phyloP scores from a whole-genome alignment of 2,888 invertebrate species.

The Choreutis nemorana region DNA sequence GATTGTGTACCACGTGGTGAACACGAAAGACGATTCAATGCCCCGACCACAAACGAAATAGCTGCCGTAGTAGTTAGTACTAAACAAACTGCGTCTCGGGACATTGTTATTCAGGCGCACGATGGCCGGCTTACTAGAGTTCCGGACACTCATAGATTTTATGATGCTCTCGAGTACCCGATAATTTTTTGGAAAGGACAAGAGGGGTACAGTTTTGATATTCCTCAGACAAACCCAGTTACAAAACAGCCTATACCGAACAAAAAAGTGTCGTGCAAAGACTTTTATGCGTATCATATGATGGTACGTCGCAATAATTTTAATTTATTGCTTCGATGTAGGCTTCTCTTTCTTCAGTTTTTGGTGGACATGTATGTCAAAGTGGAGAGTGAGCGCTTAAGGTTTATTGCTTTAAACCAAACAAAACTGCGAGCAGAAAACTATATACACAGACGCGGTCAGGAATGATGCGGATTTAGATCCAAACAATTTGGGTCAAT shows the following conservation, averaged over 20 bases:
- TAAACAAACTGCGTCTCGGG: constrained; percentile 14
- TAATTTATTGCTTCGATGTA: constrained; percentile 16
- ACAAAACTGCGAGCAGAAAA: constrained; percentile 14
- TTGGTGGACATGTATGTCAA: constrained; percentile 13
- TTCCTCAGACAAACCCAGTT: too few relatives aligned
- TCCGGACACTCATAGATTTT: too few relatives aligned
- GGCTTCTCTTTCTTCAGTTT: constrained; percentile 13
- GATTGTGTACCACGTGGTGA: constrained; percentile 18
- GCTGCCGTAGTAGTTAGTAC: constrained; percentile 18
- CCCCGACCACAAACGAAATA: constrained; percentile 17
- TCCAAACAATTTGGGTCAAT: too few relatives aligned
- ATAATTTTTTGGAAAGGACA: too few relatives aligned
- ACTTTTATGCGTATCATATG: constrained; percentile 15
- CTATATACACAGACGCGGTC: constrained; percentile 15
- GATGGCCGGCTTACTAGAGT: constrained; percentile 14
- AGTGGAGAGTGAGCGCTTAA: constrained; percentile 15
- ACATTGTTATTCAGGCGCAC: constrained; percentile 19
- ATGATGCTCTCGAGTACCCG: constrained; percentile 1
- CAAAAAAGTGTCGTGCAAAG: constrained; percentile 12
- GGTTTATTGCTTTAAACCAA: constrained; percentile 14
- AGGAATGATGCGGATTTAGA: constrained; percentile 1
- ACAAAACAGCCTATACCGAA: too few relatives aligned
- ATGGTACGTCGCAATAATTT: constrained; percentile 14
- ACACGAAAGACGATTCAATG: constrained; percentile 19
- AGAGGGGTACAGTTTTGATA: too few relatives aligned